Evolutionary conservation across 2,113 vertebrate species (phyloP), one percentile per base, ranked within the genome.

Genomic region (Recurvirostra avosetta): DNA sequence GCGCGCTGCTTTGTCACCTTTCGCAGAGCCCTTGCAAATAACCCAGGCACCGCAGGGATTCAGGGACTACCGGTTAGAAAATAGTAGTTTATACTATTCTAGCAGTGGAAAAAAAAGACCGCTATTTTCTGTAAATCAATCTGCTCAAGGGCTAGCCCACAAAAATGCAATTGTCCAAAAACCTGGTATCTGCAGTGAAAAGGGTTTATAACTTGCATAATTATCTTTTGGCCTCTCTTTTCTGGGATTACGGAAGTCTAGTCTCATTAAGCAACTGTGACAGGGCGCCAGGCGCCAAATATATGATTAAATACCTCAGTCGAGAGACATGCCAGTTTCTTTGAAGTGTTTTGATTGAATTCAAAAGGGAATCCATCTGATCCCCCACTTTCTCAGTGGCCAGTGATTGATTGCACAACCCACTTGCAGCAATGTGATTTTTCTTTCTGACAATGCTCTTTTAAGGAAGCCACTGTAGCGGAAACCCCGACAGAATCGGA

Each of bases 371-470:
- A 94, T 80, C 89, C 36, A 72, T 74, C 78, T 74, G 78, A 88
- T 83, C 21, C 62, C 67, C 66, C 34, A n/a, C 75, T 40, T 78
- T 88, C 65, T 63, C 4, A 0, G 55, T 71, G 82, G 43, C 65
- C 86, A 55, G 47, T 92, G 86, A 95, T 66, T 78, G 92, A 97
- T 70, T 89, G 94, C 83, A 75, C 3, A 14, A n/a, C 80, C 84
- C 77, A 65, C 70, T 89, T 43, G 22, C 88, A 82, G 83, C 66
- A 58, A 32, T 5, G 80, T 43, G 86, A 96, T 97, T 96, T 90
- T 94, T 95, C 97, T 96, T 96, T 41, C 84, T 94, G 96, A 94
- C 92, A 95, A 53, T 8, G 49, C 29, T 53, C 80, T 91, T 91
- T 87, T 81, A 94, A 85, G 74, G 83, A 89, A 94, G 43, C 18